phyloP scores from a whole-genome alignment of 2,113 vertebrate genomes.

The Chamaetylas fuelleborni region DNA sequence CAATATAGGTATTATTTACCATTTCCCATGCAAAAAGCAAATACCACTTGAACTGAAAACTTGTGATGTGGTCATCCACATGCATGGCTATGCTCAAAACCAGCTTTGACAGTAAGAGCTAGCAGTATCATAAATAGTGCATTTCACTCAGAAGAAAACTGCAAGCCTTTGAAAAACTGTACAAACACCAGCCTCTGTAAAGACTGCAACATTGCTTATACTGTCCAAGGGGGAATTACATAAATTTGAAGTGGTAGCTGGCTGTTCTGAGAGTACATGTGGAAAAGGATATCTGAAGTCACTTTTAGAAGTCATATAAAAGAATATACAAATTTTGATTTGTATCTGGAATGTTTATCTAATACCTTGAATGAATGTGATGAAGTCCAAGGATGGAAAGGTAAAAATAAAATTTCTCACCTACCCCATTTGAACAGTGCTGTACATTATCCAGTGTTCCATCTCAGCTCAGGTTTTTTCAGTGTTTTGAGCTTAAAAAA shows the following conservation, averaged over 20 bases:
- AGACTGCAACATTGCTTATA: not conserved
- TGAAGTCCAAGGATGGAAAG: not conserved
- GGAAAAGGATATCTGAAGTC: not conserved
- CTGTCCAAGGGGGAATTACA: not conserved
- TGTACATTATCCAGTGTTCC: not conserved
- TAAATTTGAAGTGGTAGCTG: not conserved
- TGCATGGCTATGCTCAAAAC: not conserved
- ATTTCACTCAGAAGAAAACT: not conserved
- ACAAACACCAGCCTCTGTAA: not conserved
- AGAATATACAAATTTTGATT: not conserved
- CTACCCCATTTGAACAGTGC: not conserved
- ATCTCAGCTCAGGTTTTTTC: not conserved
- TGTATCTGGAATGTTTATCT: not conserved
- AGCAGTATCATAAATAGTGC: not conserved
- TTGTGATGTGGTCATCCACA: not conserved
- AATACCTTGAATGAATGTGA: not conserved
- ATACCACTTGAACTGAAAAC: not conserved
- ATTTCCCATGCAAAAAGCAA: not conserved
- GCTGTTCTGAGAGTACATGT: not conserved
- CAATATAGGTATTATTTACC: not conserved
- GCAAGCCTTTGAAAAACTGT: not conserved
- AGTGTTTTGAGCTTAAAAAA: not conserved
- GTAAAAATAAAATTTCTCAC: not conserved
- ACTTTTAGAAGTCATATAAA: not conserved
- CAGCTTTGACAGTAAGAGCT: not conserved